Base-by-base conservation (phyloP, 2,888 invertebrate species). In the Lacanobia wlatinum region DNA sequence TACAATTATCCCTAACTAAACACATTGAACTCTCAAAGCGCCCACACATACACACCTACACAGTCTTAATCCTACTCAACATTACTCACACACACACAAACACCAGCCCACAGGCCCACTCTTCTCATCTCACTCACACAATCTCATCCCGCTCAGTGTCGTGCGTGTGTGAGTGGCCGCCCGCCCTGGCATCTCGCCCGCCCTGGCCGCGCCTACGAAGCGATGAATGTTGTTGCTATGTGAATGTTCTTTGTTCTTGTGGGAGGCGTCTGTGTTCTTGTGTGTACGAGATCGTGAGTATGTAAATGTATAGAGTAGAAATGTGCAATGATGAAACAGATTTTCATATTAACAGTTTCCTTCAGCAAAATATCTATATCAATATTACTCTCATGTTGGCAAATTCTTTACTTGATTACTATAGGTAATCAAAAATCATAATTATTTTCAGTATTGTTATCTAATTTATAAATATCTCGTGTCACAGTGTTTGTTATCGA, bases 121-220 rank as follows among this genome's bases (percentile, higher is more conserved):
- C 52, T 64, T 80, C 81, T 77, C 79, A 64, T 40, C 12, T 34
- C 55, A 70, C 74, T 16, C 69, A 76, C 68, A 79, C 81, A 68
- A 6, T 7, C 43, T 48, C 52, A 55, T n/a, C 38, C 38, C 16
- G 23, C 23, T 21, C 40, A 40, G 58, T 28, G n/a, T 2, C 50
- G 61, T 53, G 68, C 40, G 28, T 70, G 73, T 76, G 80, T 67
- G 77, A 48, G 73, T 74, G 79, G 69, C 82, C 80, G 84, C 84
- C 86, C 87, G 84, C 84, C 87, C 84, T 76, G 73, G 82, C 83
- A 85, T 86, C 88, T 87, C 84, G 82, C 73, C 81, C 87, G 80
- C 86, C 87, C 88, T 84, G 79, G 84, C 77, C 81, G 84, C 83
- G 70, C 79, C 83, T 76, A 77, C 71, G 50, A 53, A 64, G 59